Evolutionary conservation across 2,888 invertebrate species (phyloP), one percentile per base, ranked within the genome.

Genomic region (Drosophila vallismaia): DNA sequence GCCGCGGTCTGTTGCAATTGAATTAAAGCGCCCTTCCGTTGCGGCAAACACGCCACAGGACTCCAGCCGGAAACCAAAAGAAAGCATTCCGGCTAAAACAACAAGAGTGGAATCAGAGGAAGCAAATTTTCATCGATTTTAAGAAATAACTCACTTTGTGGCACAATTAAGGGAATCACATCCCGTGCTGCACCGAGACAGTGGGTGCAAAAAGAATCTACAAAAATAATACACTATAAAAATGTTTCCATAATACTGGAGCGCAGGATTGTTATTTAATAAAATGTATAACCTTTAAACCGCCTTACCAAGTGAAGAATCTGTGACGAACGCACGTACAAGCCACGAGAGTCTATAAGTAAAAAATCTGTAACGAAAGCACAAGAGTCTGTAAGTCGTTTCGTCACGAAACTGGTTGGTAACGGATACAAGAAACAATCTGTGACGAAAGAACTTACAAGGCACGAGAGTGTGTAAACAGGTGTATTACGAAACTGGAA

Each of bases 141-240:
- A 76, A 58, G 60, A 49, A 74, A 78, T 81, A 84, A 86, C 79
- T 86, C 79, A 86, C 64, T 78, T 76, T 81, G 86, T 71, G 67
- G 80, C 60, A 66, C 75, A 83, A 83, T 83, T 77, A 79, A 79
- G 72, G 63, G 63, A 58, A 67, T 67, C 62, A 75, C 81, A 66
- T 62, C 54, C 50, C 53, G 58, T 14, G 52, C 3, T 7, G 19
- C 49, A 70, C 28, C 33, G 19, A 24, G 42, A 57, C 71, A 44
- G 58, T 69, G 53, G 56, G 6, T 31, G 1, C n/a, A 24, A 26
- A 45, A 9, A 8, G 19, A 2, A 3, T 14, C n/a, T 53, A 5
- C 5, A 31, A 4, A 19, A 1, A 12, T 12, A 33, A n/a, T 33
- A 9, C 31, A 9, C 9, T 31, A 3, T n/a, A 38, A 38, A 38